phyloP scores from a whole-genome alignment of 2,797 vertebrate genomes.

The Danio choprae region DNA sequence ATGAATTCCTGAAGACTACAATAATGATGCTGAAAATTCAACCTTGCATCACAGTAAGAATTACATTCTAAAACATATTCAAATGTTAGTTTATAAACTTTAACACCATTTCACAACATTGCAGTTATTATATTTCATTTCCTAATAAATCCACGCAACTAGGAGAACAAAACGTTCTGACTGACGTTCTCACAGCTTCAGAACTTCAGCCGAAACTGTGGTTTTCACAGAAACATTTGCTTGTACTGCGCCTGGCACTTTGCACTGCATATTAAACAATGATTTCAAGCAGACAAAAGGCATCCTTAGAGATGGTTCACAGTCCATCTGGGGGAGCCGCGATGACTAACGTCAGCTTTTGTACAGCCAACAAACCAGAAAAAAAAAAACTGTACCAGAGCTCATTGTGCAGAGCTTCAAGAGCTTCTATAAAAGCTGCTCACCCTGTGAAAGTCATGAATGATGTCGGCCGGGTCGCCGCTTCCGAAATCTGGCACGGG shows the following conservation, averaged over 20 bases:
- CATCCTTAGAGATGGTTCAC: conserved; percentile 20
- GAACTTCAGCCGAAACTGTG: neutral
- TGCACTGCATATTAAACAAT: conserved; percentile 41
- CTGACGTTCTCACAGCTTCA: neutral
- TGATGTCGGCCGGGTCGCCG: conserved; percentile 91
- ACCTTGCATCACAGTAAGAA: neutral
- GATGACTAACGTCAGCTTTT: conserved; percentile 35
- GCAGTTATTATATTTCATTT: neutral
- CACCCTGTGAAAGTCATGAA: conserved; percentile 94
- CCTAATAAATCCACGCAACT: neutral
- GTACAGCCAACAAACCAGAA: conserved; percentile 22
- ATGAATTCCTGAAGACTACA: neutral
- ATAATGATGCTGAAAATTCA: neutral
- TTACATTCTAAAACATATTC: neutral
- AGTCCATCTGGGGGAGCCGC: conserved; percentile 41
- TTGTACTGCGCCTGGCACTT: conserved; percentile 28
- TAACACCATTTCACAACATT: neutral
- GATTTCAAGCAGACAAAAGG: conserved; percentile 35
- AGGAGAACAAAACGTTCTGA: neutral
- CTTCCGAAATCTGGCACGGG: conserved; percentile 90
- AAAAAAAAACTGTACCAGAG: conserved; percentile 12
- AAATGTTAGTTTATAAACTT: neutral
- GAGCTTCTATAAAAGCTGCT: conserved; percentile 55
- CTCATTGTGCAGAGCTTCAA: neutral
- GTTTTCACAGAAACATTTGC: conserved; percentile 28